These are phyloP conservation scores for Neoitamus cyanurus DNA, from an alignment of 2,888 invertebrate species.

Conservation along the genomic window DNA sequence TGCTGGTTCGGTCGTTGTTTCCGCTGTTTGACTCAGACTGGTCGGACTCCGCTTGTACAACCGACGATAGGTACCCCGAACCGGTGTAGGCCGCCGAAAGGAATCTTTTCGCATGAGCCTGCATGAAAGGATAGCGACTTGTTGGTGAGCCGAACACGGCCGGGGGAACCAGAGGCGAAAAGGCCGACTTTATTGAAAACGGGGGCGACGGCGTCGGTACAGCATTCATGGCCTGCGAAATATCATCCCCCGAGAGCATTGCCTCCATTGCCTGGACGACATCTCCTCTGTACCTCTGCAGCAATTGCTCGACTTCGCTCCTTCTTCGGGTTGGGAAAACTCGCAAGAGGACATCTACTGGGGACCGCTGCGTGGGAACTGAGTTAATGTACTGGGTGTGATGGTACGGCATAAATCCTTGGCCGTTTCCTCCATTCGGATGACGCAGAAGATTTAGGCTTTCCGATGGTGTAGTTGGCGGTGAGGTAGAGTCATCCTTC, in stretches of 20 bases:
- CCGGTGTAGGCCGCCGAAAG: conserved; percentile 85
- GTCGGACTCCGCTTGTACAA: conserved; percentile 69
- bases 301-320: conserved; percentile 85
- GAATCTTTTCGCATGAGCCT: conserved; percentile 80
- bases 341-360: conserved; percentile 87
- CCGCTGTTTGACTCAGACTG: conserved; percentile 66
- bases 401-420: conserved; percentile 68
- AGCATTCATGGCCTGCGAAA: conserved; percentile 58
- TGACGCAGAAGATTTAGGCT: conserved; percentile 61
- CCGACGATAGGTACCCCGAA: conserved; percentile 84
- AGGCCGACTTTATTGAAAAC: conserved; percentile 73
- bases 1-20: conserved; percentile 64
- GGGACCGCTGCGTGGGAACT: conserved; percentile 72
- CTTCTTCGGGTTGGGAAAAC: conserved; percentile 91
- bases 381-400: conserved; percentile 61
- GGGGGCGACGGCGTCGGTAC: conserved; percentile 61
- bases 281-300: conserved; percentile 88
- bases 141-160: conserved; percentile 64
- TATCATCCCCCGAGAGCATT: conserved; percentile 76
- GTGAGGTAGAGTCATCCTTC: conserved; percentile 69
- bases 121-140: conserved; percentile 65
- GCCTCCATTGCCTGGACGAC: conserved; percentile 93
- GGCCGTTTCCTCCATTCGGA: conserved; percentile 59
- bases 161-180: conserved; percentile 77
- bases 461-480: conserved; percentile 63